These are phyloP conservation scores for Pelodytes ibericus DNA, from an alignment of 2,797 vertebrate genomes.

Conservation along the genomic window DNA sequence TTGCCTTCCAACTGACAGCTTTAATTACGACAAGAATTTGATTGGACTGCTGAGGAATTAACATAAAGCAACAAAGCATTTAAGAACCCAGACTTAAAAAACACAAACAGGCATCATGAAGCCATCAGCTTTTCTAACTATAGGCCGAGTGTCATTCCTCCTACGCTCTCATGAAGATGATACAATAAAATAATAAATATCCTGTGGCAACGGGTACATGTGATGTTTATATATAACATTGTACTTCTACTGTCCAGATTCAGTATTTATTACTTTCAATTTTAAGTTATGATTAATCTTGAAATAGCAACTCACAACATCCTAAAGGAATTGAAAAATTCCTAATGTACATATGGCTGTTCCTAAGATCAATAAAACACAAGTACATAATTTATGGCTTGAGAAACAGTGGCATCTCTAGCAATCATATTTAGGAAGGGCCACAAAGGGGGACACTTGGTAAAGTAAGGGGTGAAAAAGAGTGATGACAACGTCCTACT, in stretches of 20 bases:
- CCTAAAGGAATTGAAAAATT: too few relatives aligned
- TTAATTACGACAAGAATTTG: conserved; percentile 96
- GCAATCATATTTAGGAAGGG: too few relatives aligned
- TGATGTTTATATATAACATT: neutral
- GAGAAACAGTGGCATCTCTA: too few relatives aligned
- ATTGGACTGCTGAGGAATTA: conserved; percentile 86
- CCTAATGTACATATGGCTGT: too few relatives aligned
- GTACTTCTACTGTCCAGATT: neutral
- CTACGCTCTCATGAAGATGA: neutral
- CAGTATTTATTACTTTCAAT: neutral
- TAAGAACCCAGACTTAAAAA: conserved; percentile 68
- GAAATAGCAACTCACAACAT: too few relatives aligned
- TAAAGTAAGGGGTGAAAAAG: too few relatives aligned
- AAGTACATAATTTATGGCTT: too few relatives aligned
- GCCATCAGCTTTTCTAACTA: conserved; percentile 23
- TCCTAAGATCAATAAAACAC: too few relatives aligned
- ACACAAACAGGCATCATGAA: conserved; percentile 59
- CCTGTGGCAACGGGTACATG: neutral
- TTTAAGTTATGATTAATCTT: too few relatives aligned
- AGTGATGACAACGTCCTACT: too few relatives aligned
- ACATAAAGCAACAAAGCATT: conserved; percentile 83
- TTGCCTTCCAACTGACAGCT: conserved; percentile 92
- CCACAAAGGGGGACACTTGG: too few relatives aligned
- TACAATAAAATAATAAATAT: neutral
- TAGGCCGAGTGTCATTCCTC: conserved; percentile 20